Evolutionary conservation across 2,113 vertebrate species (phyloP), one percentile per base, ranked within the genome.

Genomic region (Phylloscopus trochiloides): DNA sequence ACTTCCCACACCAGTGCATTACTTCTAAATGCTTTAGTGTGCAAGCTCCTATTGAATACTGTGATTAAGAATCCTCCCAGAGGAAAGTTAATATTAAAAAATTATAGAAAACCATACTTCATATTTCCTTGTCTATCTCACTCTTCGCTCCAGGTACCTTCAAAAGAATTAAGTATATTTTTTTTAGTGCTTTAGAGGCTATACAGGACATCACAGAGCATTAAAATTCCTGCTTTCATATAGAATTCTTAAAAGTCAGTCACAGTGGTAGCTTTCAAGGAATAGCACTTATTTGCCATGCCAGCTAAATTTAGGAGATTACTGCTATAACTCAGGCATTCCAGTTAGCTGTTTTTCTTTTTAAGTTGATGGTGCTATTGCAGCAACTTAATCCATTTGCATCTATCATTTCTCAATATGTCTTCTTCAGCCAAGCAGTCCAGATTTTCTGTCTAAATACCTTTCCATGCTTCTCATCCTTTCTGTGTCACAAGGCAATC

Each of bases 101-200:
- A 34, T 55, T 25, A 57, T 10, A 16, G 54, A 45, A 83, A 89
- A 71, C 10, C 8, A 17, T 72, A 78, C 29, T 57, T 77, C 14
- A 2, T 57, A 12, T 48, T 78, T 76, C 31, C 16, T 66, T 74
- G 48, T 32, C 47, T 75, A 18, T 48, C 80, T 88, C 54, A 45
- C 32, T 80, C 12, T 80, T 96, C 42, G 47, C 13, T 95, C 85
- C 12, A 80, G 45, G 25, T 83, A 72, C 42, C 36, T 90, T 92
- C 38, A 70, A 68, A 87, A 75, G 21, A 76, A 81, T 40, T 62
- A 72, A 28, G 8, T 36, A 1, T 25, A 7, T 34, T 54, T 77
- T 77, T 57, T 71, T 85, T 65, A 76, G 19, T 79, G 40, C 22
- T 86, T 68, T 50, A 57, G 42, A 62, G 9, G 16, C 45, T 70